Percentiles rank a stretch among this genome's conserved stretches.
Evolutionary conservation across 2,113 vertebrate genomes (phyloP).

Genomic region (Tricholaema leucomelas): DNA sequence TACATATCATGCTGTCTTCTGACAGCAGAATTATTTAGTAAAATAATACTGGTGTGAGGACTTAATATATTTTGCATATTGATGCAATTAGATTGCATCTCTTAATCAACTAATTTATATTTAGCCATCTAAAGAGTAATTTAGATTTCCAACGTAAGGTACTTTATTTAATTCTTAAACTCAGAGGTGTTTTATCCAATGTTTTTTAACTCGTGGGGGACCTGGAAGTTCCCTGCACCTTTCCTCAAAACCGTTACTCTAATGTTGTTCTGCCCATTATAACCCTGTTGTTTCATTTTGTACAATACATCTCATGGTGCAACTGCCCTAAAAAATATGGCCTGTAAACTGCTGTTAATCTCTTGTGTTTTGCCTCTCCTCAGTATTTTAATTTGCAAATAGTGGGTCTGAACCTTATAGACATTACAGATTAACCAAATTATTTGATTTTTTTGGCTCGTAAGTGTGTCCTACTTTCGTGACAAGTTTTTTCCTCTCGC

Average conservation of each 20-base stretch:
- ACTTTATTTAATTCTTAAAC: not conserved
- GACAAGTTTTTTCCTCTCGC: not conserved
- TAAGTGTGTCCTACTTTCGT: not conserved
- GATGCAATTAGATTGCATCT: not conserved
- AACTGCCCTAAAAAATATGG: not conserved
- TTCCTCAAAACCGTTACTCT: not conserved
- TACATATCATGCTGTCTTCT: not conserved
- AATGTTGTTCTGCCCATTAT: not conserved
- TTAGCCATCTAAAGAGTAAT: not conserved
- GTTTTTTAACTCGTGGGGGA: not conserved
- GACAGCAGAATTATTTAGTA: not conserved
- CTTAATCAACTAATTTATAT: not conserved
- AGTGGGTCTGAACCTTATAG: not conserved
- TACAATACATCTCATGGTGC: not conserved
- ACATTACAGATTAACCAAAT: not conserved
- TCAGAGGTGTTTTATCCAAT: not conserved
- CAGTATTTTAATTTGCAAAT: not conserved
- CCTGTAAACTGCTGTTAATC: not conserved
- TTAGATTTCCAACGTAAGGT: not conserved
- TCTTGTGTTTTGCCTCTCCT: not conserved
- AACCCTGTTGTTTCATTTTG: not conserved
- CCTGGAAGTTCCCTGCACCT: accelerated
- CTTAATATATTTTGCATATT: not conserved
- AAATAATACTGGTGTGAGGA: not conserved
- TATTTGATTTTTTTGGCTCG: not conserved